Base-by-base conservation (phyloP, 1,140 invertebrate species). In the Diuraphis noxia region DNA sequence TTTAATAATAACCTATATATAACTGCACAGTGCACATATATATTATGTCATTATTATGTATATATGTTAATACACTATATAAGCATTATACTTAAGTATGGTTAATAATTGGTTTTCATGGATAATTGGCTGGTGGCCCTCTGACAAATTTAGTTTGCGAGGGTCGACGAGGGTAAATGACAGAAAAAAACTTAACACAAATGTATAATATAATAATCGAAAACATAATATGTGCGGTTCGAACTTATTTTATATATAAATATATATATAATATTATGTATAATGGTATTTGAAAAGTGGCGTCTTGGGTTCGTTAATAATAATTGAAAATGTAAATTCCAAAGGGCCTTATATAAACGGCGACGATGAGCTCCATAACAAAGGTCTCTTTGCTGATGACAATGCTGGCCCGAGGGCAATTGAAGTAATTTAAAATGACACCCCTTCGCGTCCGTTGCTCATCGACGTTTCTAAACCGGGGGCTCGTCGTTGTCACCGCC, bases 271-370 rank as follows among this genome's bases (percentile, higher is more conserved):
- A 46, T n/a, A 34, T n/a, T 17, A 86, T 19, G 86, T 38, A 86
- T n/a, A 30, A 21, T 34, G 36, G n/a, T 38, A 43, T 17, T 17
- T 36, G 46, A 86, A 49, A 36, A 43, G 46, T 56, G 49, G 40
- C 85, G 85, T 87, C 85, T 87, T 87, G 36, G 34, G 49, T 56
- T 87, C 49, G 85, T 87, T 87, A 87, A 87, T 38, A n/a, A 63
- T 88, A 88, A 88, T 88, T 63, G 86, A 88, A 88, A 88, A 88
- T 88, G 52, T 88, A 88, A 88, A 88, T 88, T 56, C 86, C 86
- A 34, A 63, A 88, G 49, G 49, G 85, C 34, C 38, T 30, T 87
- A 81, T 52, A 87, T 87, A 87, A 56, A 36, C n/a, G 38, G 43
- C 84, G 43, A 86, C 25, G 84, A 49, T 46, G 43, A 86, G 84